Conservation (phyloP, 2,797 vertebrate genomes). For the Aldrovandia affinis region DNA sequence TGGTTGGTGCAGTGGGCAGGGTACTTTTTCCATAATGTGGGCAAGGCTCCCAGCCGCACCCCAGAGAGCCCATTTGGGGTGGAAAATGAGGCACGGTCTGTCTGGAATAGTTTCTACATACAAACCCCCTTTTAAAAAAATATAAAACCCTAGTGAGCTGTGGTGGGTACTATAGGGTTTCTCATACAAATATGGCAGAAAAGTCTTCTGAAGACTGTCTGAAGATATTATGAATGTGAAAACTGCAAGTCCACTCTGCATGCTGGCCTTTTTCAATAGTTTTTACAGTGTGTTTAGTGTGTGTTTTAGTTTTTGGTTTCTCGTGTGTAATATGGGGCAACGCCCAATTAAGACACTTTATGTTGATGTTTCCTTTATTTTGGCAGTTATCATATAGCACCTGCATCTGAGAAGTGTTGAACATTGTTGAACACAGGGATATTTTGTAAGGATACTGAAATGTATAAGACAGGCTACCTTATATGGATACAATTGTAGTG, state of each 20-base stretch:
- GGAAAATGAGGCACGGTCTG: constrained; percentile 16
- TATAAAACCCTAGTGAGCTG: not conserved
- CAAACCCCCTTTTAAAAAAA: not conserved
- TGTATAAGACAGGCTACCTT: no score
- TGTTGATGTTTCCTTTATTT: no score
- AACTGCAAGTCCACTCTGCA: not conserved
- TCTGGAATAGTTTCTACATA: constrained; percentile 6
- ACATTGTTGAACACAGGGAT: not conserved
- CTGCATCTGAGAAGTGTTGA: not conserved
- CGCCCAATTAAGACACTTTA: no score
- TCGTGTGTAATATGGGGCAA: not conserved
- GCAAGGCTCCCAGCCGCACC: constrained; percentile 11
- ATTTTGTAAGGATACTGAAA: no score
- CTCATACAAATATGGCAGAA: not conserved
- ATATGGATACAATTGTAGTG: not conserved
- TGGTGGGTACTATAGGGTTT: not conserved
- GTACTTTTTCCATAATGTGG: not conserved
- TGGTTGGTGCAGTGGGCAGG: not conserved
- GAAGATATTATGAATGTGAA: not conserved
- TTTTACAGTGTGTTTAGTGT: not conserved
- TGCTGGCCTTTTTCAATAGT: not conserved
- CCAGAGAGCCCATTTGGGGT: constrained; percentile 5
- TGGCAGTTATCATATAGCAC: not conserved
- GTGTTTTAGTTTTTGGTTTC: not conserved
- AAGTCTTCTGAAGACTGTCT: not conserved